Evolutionary conservation across 2,113 vertebrate genomes (phyloP).

Genomic region (Macaca nemestrina): DNA sequence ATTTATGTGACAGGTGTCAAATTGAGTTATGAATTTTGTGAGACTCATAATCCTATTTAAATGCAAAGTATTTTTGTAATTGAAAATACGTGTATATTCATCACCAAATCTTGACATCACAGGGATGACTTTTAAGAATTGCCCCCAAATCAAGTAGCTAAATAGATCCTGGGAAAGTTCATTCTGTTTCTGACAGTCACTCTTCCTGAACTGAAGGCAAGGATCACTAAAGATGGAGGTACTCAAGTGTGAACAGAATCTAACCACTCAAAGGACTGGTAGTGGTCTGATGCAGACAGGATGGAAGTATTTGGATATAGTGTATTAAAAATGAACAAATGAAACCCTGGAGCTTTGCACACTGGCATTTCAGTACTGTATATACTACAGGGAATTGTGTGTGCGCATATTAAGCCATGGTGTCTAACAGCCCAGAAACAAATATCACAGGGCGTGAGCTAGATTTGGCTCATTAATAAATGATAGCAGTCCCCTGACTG

Average conservation of each 20-base stretch:
- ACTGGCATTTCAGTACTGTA: background rate
- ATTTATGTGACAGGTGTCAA: constrained; percentile 48
- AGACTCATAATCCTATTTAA: background rate
- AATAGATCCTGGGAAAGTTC: constrained; percentile 28
- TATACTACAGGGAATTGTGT: background rate
- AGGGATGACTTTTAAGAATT: constrained; percentile 53
- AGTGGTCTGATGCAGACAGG: background rate
- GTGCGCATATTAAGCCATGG: background rate
- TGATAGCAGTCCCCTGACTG: background rate
- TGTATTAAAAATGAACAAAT: background rate
- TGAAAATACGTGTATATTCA: constrained; percentile 27
- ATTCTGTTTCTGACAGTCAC: background rate
- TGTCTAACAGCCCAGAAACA: background rate
- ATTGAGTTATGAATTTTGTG: constrained; percentile 8
- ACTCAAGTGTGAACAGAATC: background rate
- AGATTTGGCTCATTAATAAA: background rate
- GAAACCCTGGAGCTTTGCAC: background rate
- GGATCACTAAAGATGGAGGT: background rate
- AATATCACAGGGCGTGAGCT: background rate
- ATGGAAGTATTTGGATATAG: background rate
- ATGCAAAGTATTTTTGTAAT: constrained; percentile 23
- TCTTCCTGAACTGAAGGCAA: background rate
- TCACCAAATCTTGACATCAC: background rate
- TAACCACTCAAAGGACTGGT: background rate
- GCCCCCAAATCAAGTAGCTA: background rate